These are phyloP conservation scores for Salarias fasciatus DNA, from an alignment of 2,797 vertebrate genomes.

Conservation along the genomic window DNA sequence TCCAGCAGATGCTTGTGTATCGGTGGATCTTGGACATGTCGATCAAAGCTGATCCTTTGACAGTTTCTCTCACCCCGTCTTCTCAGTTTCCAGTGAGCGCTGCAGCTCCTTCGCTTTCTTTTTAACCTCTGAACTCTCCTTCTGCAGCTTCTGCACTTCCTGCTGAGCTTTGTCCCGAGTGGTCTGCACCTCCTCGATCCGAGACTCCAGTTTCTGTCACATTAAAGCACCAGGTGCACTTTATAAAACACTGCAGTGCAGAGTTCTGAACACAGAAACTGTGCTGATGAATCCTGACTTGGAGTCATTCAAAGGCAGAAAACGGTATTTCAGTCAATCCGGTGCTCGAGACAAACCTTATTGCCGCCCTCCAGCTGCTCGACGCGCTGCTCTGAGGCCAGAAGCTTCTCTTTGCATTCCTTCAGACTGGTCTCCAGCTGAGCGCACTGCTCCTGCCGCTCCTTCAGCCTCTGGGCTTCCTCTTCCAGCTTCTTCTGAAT, in stretches of 20 bases:
- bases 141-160: constrained; percentile 85
- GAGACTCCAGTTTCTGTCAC: constrained; percentile 91
- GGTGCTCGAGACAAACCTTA: constrained; percentile 81
- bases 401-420: constrained; percentile 90
- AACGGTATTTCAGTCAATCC: not conserved
- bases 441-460: constrained; percentile 88
- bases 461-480: constrained; percentile 84
- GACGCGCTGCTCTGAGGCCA: constrained; percentile 88
- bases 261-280: not conserved
- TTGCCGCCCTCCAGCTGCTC: constrained; percentile 88
- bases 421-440: constrained; percentile 91
- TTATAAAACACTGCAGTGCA: not conserved
- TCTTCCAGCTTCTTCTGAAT: constrained; percentile 88
- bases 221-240: constrained; percentile 21
- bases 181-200: constrained; percentile 83
- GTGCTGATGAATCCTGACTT: no score
- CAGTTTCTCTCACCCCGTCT: constrained; percentile 83
- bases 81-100: constrained; percentile 86
- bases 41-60: not conserved
- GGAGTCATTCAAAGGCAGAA: no score
- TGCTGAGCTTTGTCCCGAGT: constrained; percentile 86
- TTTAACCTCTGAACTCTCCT: constrained; percentile 84
- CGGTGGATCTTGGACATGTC: not conserved
- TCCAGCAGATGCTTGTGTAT: not conserved
- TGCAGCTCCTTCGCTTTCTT: constrained; percentile 85